These are phyloP conservation scores for Mythimna albipuncta DNA, from an alignment of 2,888 invertebrate species.

Conservation along the genomic window DNA sequence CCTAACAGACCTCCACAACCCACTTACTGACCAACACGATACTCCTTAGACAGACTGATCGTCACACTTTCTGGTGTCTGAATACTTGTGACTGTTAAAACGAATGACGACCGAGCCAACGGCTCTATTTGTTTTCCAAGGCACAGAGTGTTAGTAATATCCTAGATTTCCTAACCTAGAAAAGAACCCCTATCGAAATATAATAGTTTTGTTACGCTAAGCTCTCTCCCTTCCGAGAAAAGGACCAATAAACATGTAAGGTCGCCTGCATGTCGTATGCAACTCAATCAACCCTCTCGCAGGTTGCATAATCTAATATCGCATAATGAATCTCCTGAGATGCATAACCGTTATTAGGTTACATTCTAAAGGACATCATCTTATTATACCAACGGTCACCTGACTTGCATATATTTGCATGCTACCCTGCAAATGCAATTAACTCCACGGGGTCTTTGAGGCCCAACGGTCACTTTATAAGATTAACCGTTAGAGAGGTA, in stretches of 20 bases:
- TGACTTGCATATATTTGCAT: slow-evolving; percentile 78
- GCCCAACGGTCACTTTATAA: slow-evolving; percentile 77
- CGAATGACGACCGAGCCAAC: too few relatives aligned
- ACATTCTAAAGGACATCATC: slow-evolving; percentile 51
- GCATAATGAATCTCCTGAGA: slow-evolving; percentile 46
- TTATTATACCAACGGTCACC: slow-evolving; percentile 73
- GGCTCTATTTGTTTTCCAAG: too few relatives aligned
- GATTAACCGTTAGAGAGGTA: slow-evolving; percentile 77
- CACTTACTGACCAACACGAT: too few relatives aligned
- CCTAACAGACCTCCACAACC: too few relatives aligned
- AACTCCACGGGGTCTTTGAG: slow-evolving; percentile 61
- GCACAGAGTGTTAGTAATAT: too few relatives aligned
- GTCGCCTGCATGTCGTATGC: not conserved
- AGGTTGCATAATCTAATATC: slow-evolving; percentile 24
- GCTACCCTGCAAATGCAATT: slow-evolving; percentile 74
- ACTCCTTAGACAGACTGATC: too few relatives aligned
- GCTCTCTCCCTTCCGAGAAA: not conserved
- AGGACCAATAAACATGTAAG: not conserved
- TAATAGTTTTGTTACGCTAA: not conserved
- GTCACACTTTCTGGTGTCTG: too few relatives aligned
- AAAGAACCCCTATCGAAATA: not conserved
- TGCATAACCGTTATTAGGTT: slow-evolving; percentile 53
- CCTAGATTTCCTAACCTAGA: too few relatives aligned
- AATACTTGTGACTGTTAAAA: too few relatives aligned
- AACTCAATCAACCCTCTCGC: slow-evolving; percentile 16